Conservation (phyloP, 2,113 vertebrate genomes). For the Amphiprion ocellaris region DNA sequence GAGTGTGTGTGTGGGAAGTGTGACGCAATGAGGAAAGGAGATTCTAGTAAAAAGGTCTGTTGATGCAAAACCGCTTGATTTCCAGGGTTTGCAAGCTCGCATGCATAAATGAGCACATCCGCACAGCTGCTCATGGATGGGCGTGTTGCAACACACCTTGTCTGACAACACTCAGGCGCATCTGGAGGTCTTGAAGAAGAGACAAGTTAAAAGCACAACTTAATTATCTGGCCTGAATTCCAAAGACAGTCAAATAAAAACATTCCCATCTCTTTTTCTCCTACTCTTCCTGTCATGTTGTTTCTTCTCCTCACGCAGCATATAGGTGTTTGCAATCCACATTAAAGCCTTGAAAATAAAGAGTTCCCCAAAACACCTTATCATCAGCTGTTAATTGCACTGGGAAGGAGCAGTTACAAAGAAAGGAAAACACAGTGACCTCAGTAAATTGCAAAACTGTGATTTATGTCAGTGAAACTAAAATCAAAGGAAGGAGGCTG, state of each 20-base stretch:
- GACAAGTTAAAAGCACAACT: slow-evolving; percentile 80
- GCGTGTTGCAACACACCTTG: slow-evolving; percentile 88
- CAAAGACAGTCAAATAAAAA: slow-evolving; percentile 72
- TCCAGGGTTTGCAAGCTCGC: slow-evolving; percentile 1
- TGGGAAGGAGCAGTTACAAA: slow-evolving; percentile 28
- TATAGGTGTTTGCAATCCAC: slow-evolving; percentile 42
- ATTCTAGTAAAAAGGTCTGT: slow-evolving; percentile 50
- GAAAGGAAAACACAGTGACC: slow-evolving; percentile 37
- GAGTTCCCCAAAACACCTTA: slow-evolving; percentile 30
- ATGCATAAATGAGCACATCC: slow-evolving; percentile 62
- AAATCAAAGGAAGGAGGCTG: slow-evolving; percentile 39
- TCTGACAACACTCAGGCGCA: slow-evolving; percentile 88
- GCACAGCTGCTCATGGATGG: slow-evolving; percentile 65
- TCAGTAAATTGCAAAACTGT: slow-evolving; percentile 36
- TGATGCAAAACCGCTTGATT: slow-evolving; percentile 67
- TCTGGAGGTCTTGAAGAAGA: slow-evolving; percentile 90
- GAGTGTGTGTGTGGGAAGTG: slow-evolving; percentile 3
- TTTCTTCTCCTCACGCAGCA: slow-evolving; percentile 37
- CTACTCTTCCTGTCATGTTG: slow-evolving; percentile 51
- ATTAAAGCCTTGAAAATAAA: slow-evolving; percentile 59
- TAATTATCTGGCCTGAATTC: slow-evolving; percentile 78
- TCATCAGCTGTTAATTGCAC: slow-evolving; percentile 58
- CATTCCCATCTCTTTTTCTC: slow-evolving; percentile 39
- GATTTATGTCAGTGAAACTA: slow-evolving; percentile 41
- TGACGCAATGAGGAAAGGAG: slow-evolving; percentile 44